phyloP scores from a whole-genome alignment of 2,797 vertebrate genomes.

The Thaleichthys pacificus region DNA sequence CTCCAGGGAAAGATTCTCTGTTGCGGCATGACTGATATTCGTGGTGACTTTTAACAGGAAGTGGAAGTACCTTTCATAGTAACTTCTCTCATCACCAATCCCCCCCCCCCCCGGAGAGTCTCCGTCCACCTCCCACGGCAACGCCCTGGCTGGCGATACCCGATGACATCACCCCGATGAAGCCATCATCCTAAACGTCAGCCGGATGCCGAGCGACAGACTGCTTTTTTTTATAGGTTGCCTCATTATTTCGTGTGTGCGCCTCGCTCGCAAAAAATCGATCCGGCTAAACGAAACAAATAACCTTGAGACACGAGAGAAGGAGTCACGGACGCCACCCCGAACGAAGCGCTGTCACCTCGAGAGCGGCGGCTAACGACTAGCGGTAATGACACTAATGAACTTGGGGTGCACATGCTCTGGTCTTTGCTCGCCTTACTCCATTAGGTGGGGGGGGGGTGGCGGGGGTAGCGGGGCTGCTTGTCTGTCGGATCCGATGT shows the following conservation, averaged over 20 bases:
- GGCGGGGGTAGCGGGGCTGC: conserved; percentile 50
- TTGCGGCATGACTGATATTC: conserved; percentile 53
- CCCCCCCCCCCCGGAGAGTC: conserved; percentile 33
- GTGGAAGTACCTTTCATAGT: conserved; percentile 52
- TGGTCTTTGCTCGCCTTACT: conserved; percentile 50
- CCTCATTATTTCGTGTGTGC: conserved; percentile 30
- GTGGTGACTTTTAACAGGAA: conserved; percentile 67
- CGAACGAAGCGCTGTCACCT: conserved; percentile 10
- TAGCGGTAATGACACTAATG: conserved; percentile 5
- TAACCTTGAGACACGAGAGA: conserved; percentile 62
- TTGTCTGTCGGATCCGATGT: conserved; percentile 60
- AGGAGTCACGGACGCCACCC: conserved; percentile 39
- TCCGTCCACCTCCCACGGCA: conserved; percentile 66
- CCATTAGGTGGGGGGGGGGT: conserved; percentile 59
- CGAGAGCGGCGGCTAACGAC: conserved; percentile 14
- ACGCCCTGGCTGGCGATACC: conserved; percentile 59
- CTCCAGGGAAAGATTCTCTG: conserved; percentile 6
- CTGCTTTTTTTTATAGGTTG: conserved; percentile 72
- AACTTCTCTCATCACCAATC: conserved; percentile 46
- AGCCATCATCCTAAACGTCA: conserved; percentile 52
- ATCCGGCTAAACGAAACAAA: conserved; percentile 64
- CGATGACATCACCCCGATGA: conserved; percentile 68
- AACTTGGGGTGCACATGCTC: conserved; percentile 7
- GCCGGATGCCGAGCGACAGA: conserved; percentile 60
- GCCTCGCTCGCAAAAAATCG: conserved; percentile 55